Evolutionary conservation across 1,140 invertebrate genomes (phyloP), one percentile per base, ranked within the genome.

Genomic region (Drosophila rhopaloa): DNA sequence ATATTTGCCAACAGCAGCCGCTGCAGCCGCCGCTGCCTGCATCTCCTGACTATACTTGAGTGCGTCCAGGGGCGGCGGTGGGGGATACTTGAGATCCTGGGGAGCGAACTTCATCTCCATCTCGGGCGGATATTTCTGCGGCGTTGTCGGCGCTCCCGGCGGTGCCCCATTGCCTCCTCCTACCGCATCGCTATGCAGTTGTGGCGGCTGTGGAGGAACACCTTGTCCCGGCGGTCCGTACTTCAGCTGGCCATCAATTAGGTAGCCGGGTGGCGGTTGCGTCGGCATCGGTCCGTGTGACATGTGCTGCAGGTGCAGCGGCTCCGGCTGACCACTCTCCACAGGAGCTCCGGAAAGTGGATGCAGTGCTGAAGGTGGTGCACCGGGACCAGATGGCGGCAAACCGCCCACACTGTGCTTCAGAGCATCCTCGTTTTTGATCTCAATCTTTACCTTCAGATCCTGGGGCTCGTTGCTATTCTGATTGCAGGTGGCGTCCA

Each of bases 401-500:
- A 88, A 7, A 3, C 82, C 82, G 4, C 60, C 75, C 13, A 53
- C 13, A 32, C 74, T 79, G 24, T 81, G 57, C 68, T 92, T 81
- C 1, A 79, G 11, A 8, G 65, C 63, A 50, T 86, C 82, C 56
- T 92, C 92, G 54, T 86, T 91, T 67, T 92, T 92, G 53, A 92
- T 86, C 74, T 92, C 92, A 43, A 91, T 85, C 59, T 92, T 92
- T 10, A 92, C 84, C 73, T 92, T 92, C n/a, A 92, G 73, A 67
- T 92, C 92, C 63, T 92, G 90, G 11, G 91, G 91, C 53, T 92
- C 91, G 60, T 92, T 92, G 62, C 92, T 92, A 48, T 92, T 92
- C 54, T 91, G 92, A 76, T 91, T 91, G 56, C 91, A 91, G 37
- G 84, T 90, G 50, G 91, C 91, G 55, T 92, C 91, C 79, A 92